Evolutionary conservation across 2,797 vertebrate genomes (phyloP).

Genomic region (Amphiprion clarkii): DNA sequence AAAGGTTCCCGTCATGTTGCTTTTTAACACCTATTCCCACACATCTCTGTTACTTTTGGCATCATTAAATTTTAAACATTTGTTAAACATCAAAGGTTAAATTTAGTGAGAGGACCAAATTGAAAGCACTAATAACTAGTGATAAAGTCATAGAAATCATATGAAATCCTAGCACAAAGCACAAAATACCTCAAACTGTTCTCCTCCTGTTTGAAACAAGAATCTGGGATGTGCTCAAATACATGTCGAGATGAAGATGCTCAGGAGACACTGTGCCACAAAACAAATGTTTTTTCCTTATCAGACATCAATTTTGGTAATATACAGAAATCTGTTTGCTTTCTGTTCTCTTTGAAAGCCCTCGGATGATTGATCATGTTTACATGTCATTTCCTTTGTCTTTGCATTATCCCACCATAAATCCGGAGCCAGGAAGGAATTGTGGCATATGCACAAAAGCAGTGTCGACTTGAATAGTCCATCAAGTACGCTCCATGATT

Average conservation of each 20-base stretch:
- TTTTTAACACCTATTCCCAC: slow-evolving; percentile 27
- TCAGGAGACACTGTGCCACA: slow-evolving; percentile 43
- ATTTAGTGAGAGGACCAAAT: slow-evolving; percentile 41
- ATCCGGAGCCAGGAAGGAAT: slow-evolving; percentile 51
- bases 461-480: slow-evolving; percentile 67
- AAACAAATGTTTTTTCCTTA: slow-evolving; percentile 44
- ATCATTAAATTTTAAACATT: slow-evolving; percentile 38
- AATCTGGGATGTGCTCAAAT: slow-evolving; percentile 25
- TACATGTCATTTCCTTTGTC: slow-evolving; percentile 61
- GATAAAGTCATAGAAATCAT: slow-evolving; percentile 41
- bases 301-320: slow-evolving; percentile 59
- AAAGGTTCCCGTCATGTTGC: slow-evolving; percentile 18
- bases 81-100: slow-evolving; percentile 43
- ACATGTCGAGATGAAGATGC: slow-evolving; percentile 22
- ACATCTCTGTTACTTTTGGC: slow-evolving; percentile 20
- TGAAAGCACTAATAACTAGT: slow-evolving; percentile 18
- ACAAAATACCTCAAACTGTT: slow-evolving; percentile 37
- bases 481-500: slow-evolving; percentile 66
- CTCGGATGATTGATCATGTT: slow-evolving; percentile 57
- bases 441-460: slow-evolving; percentile 71
- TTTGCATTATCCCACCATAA: slow-evolving; percentile 53
- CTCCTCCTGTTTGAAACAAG: slow-evolving; percentile 21
- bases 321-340: slow-evolving; percentile 61
- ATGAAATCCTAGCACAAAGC: slow-evolving; percentile 23
- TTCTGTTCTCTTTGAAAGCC: slow-evolving; percentile 52